These are phyloP conservation scores for Aradus depressus DNA, from an alignment of 2,888 invertebrate species.

Conservation along the genomic window DNA sequence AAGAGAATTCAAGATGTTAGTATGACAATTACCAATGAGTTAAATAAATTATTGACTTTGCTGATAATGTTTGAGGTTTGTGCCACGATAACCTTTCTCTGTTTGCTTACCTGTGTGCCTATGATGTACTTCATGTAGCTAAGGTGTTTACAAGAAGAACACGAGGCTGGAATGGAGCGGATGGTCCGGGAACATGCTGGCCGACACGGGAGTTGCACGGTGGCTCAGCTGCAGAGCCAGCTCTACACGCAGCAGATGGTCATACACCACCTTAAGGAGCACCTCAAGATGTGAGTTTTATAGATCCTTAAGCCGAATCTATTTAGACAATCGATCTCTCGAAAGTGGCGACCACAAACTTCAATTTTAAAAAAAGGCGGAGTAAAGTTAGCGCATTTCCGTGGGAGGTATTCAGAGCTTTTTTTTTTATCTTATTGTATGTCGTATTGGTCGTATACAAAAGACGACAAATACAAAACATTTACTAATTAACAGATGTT, in stretches of 20 bases:
- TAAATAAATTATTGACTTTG: conserved; percentile 13
- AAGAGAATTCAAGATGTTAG: conserved; percentile 72
- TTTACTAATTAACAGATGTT: too few species aligned
- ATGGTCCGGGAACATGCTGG: conserved; percentile 37
- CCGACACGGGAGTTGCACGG: conserved; percentile 34
- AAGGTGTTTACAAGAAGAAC: conserved; percentile 37
- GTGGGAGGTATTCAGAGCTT: background rate
- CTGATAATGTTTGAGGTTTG: conserved; percentile 13
- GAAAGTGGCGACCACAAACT: too few species aligned
- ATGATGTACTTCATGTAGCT: conserved; percentile 28
- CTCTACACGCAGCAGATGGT: conserved; percentile 50
- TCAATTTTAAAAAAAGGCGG: too few species aligned
- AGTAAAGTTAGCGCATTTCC: background rate
- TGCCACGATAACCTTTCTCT: conserved; percentile 13
- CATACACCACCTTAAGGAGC: conserved; percentile 36
- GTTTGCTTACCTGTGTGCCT: conserved; percentile 14
- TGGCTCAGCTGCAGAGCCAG: conserved; percentile 43
- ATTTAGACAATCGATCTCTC: too few species aligned
- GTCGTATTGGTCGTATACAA: background rate
- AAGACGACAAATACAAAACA: too few species aligned
- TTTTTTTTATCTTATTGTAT: background rate
- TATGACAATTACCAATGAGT: conserved; percentile 29
- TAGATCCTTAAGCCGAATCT: background rate
- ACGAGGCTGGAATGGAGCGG: conserved; percentile 39
- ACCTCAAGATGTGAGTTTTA: conserved; percentile 35